Evolutionary conservation across 35 echinoderm and acorn worm genomes (phyloP), one percentile per base, ranked within the genome.

Genomic region (Anneissia japonica): DNA sequence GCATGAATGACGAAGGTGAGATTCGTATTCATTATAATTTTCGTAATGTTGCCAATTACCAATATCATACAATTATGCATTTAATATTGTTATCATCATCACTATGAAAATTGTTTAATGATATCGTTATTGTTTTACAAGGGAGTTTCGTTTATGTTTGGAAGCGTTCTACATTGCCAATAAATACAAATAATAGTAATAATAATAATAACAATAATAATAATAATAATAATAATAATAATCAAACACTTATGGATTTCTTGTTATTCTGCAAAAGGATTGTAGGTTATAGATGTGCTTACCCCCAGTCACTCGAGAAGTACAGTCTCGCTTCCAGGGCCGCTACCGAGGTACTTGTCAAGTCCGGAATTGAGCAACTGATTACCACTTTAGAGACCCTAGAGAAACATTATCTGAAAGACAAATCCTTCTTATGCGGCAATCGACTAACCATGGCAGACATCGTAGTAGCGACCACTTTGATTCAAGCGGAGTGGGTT

Each of bases 401-500:
- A 35, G 84, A 92, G 64, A 83, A 82, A 21, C 72, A 37, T n/a
- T 85, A 84, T 84, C 76, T 85, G 9, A 46, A 30, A 10, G 34
- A 36, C 31, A 31, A 29, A 30, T 73, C 72, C 23, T 86, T 74
- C 35, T 46, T 91, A 34, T 87, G 90, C 38, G 77, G 84, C 19
- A 40, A 82, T 28, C 56, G 81, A 28, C 26, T 81, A 16, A 87
- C 84, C 19, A 39, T 92, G 17, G 90, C 84, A 17, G 90, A 92
- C 39, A 81, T 34, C 74, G 38, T 82, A 14, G 85, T 86, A 74
- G 79, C 79, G 6, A 92, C 90, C 31, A 79, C 83, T 19, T 37
- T 92, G 16, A 26, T 87, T 38, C 90, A 92, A 35, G 29, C 84
- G 0, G 84, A 92, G 38, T 92, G 85, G 90, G 39, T 92, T 9